Percentiles rank a stretch among this genome's conserved stretches.
Evolutionary conservation across 2,113 vertebrate genomes (phyloP).

Genomic region (Brachionichthys hirsutus): DNA sequence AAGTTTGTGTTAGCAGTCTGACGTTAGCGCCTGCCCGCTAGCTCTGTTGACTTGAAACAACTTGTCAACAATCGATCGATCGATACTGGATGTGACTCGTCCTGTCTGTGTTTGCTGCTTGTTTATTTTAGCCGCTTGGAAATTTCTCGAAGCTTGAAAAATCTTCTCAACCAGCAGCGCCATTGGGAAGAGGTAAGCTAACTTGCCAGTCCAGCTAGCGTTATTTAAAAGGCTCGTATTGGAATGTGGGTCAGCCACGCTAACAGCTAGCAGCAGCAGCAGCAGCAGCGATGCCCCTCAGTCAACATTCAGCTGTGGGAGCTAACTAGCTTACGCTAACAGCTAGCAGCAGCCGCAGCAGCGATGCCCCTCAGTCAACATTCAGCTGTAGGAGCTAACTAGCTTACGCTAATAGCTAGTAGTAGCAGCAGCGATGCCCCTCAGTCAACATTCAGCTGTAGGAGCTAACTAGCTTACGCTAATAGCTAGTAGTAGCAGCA

Average conservation of each 20-base stretch:
- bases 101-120: background rate
- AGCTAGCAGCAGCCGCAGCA: no score
- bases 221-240: slow-evolving; percentile 41
- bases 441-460: slow-evolving; percentile 47
- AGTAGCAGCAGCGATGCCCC: slow-evolving; percentile 25
- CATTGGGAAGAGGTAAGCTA: slow-evolving; percentile 57
- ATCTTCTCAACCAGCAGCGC: slow-evolving; percentile 31
- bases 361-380: no score
- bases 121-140: background rate
- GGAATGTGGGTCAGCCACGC: slow-evolving; percentile 69
- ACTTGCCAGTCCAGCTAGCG: slow-evolving; percentile 23
- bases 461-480: slow-evolving; percentile 59
- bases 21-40: slow-evolving; percentile 56
- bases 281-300: no score
- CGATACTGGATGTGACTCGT: slow-evolving; percentile 39
- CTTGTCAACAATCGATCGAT: slow-evolving; percentile 68
- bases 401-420: slow-evolving; percentile 52
- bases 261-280: slow-evolving; percentile 41
- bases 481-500: slow-evolving; percentile 43
- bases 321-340: slow-evolving; percentile 58
- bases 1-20: slow-evolving; percentile 49
- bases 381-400: slow-evolving; percentile 63
- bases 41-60: slow-evolving; percentile 58
- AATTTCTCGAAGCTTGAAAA: background rate
- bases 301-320: slow-evolving; percentile 58